Evolutionary conservation across 2,888 invertebrate genomes (phyloP), one percentile per base, ranked within the genome.

Genomic region (Allacma fusca): DNA sequence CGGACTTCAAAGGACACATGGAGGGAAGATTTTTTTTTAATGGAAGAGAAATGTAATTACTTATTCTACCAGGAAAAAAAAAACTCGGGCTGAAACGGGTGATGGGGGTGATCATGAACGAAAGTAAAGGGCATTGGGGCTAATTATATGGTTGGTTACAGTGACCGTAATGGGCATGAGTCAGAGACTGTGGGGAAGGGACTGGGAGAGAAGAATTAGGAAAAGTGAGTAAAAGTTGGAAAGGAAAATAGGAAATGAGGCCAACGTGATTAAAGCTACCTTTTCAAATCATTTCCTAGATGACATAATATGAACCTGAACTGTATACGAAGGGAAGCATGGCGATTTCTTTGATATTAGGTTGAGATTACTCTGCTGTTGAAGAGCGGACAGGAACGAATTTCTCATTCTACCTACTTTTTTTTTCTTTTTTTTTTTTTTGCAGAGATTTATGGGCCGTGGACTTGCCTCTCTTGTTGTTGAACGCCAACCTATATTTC

Each of bases 241-340:
- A 44, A 34, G 19, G 78, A 57, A 71, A 70, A 78, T 62, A 44
- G 80, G 76, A 78, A 80, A 78, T 75, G 79, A 75, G 80, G 80
- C 77, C 76, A 79, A 70, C 73, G 69, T 76, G 71, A 78, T 80
- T 76, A 80, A 44, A 74, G 73, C 75, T 77, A 74, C 64, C 59
- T 76, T 75, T 76, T n/a, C 40, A 68, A 75, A 77, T 79, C 79
- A 80, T 79, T 80, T 80, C 80, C 80, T 80, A 79, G 78, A 79
- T 80, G 79, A 80, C 80, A 79, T 79, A 80, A 80, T 77, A 69
- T 81, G 81, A 81, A 81, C 81, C 81, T 81, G 81, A 81, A 80
- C 81, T 80, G 79, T 77, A 79, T 80, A 75, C 57, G 59, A 72
- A 75, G 71, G 71, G 44, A 67, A 67, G 59, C 57, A 68, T 69